Evolutionary conservation across 2,888 invertebrate species (phyloP).

Genomic region (Ceriagrion tenellum): DNA sequence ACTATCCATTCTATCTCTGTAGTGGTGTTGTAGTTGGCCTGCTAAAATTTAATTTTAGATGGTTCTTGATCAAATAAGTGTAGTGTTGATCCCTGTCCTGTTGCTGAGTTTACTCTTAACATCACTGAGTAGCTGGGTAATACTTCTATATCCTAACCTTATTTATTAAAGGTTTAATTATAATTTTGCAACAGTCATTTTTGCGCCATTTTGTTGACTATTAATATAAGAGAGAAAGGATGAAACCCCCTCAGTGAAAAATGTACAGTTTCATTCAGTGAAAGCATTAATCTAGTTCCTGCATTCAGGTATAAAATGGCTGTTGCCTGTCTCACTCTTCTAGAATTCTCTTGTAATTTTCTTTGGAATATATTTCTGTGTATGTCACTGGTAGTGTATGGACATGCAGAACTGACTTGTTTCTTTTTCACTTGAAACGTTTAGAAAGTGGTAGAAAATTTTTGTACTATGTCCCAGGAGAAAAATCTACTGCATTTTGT

Average conservation of each 20-base stretch:
- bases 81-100: constrained; percentile 65
- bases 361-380: constrained; percentile 61
- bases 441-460: constrained; percentile 61
- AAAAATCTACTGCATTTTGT: constrained; percentile 67
- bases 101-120: constrained; percentile 68
- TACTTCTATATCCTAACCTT: constrained; percentile 59
- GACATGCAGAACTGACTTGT: constrained; percentile 67
- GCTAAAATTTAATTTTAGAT: constrained; percentile 69
- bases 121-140: constrained; percentile 68
- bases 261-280: constrained; percentile 66
- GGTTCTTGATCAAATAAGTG: constrained; percentile 65
- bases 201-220: constrained; percentile 66
- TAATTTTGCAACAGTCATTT: constrained; percentile 68
- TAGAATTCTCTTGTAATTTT: constrained; percentile 66
- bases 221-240: constrained; percentile 33
- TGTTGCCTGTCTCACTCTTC: constrained; percentile 66
- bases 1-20: constrained; percentile 76
- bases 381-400: constrained; percentile 63
- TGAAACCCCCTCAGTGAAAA: constrained; percentile 27
- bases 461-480: constrained; percentile 56
- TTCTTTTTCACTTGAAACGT: constrained; percentile 63
- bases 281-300: constrained; percentile 13
- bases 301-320: constrained; percentile 64
- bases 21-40: constrained; percentile 70
- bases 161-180: constrained; percentile 61